Conservation (phyloP, 1,140 invertebrate genomes). For the Frieseomelitta varia region DNA sequence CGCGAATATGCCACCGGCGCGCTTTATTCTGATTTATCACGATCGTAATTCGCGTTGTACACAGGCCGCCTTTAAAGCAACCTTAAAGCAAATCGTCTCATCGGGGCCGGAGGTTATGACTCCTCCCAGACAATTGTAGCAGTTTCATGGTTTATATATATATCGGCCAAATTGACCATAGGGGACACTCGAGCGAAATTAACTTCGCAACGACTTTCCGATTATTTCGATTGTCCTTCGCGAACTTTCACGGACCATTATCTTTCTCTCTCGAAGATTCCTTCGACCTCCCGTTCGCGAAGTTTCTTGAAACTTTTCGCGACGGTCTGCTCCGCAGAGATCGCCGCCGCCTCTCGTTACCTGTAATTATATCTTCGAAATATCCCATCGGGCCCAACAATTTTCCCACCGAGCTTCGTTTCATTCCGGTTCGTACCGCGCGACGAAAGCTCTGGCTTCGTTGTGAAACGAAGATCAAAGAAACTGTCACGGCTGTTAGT, state of each 20-base stretch:
- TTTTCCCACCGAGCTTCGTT: too few species aligned
- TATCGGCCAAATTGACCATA: neutral
- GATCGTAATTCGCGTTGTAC: too few species aligned
- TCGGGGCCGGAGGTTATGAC: too few species aligned
- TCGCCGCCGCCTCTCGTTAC: neutral
- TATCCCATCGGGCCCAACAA: neutral
- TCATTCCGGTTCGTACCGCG: too few species aligned
- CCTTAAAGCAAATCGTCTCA: too few species aligned
- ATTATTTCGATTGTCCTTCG: conserved; percentile 7
- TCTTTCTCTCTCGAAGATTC: neutral
- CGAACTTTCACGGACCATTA: conserved; percentile 9
- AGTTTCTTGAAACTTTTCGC: neutral
- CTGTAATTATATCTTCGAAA: too few species aligned
- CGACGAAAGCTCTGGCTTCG: too few species aligned
- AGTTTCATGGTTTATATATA: neutral
- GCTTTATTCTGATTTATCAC: too few species aligned
- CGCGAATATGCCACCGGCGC: neutral
- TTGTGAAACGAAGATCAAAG: too few species aligned
- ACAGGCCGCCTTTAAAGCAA: too few species aligned
- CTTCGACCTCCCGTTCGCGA: neutral
- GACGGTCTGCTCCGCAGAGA: neutral
- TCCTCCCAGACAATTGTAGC: neutral
- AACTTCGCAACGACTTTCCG: neutral
- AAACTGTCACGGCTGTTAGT: too few species aligned
- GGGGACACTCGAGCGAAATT: neutral